Conservation (phyloP, 2,113 vertebrate genomes). For the Lates calcarifer region DNA sequence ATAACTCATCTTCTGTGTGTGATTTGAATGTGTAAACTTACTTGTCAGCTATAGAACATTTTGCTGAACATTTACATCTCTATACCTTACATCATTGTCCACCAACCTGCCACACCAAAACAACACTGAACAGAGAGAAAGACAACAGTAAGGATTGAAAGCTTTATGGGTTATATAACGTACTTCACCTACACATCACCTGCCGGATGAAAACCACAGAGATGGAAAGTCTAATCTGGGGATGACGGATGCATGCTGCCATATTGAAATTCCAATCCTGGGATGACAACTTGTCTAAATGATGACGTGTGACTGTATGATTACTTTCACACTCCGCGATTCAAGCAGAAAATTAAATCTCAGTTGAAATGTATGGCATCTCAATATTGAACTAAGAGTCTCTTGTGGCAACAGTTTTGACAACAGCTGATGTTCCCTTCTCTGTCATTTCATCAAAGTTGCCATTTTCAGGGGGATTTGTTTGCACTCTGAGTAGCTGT, state of each 20-base stretch:
- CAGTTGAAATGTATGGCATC: constrained; percentile 46
- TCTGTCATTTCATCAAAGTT: constrained; percentile 14
- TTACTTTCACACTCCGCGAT: constrained; percentile 63
- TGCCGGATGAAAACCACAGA: constrained; percentile 13
- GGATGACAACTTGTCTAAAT: constrained; percentile 64
- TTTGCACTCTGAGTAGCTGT: constrained; percentile 31
- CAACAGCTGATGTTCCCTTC: constrained; percentile 26
- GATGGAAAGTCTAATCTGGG: constrained; percentile 58
- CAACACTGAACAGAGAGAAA: constrained; percentile 1
- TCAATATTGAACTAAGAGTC: constrained; percentile 38
- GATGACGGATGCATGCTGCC: constrained; percentile 58
- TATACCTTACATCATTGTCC: not conserved
- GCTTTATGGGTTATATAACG: constrained; percentile 36
- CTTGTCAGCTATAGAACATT: not conserved
- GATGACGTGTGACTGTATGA: constrained; percentile 43
- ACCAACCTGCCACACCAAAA: not conserved
- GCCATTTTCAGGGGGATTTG: constrained; percentile 24
- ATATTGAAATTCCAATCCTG: constrained; percentile 68
- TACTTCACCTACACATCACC: constrained; percentile 44
- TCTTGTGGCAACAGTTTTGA: constrained; percentile 46
- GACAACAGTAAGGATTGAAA: constrained; percentile 16
- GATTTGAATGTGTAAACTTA: constrained; percentile 20
- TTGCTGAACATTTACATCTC: constrained; percentile 25
- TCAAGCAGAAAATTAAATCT: constrained; percentile 74
- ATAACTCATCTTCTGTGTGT: constrained; percentile 18